These are phyloP conservation scores for Takifugu rubripes DNA, from an alignment of 2,797 vertebrate species.

Conservation along the genomic window DNA sequence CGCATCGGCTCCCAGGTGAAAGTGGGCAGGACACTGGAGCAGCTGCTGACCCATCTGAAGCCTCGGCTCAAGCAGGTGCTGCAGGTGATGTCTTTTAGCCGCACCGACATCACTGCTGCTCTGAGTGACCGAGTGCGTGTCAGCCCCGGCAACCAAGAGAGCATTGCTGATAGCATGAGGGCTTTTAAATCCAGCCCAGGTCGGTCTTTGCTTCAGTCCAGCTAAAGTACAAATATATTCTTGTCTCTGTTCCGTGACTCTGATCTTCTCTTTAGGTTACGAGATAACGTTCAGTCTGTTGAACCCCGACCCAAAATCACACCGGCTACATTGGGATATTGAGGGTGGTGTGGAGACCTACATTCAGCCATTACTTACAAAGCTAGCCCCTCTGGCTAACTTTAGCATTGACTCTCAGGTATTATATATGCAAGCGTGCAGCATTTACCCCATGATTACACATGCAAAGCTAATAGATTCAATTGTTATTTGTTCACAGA, in stretches of 20 bases:
- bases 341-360: constrained; percentile 82
- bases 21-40: constrained; percentile 59
- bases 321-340: constrained; percentile 89
- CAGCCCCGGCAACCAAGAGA: constrained; percentile 73
- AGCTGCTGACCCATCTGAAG: constrained; percentile 71
- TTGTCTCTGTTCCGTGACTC: background rate
- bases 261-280: constrained; percentile 76
- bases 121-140: constrained; percentile 83
- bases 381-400: constrained; percentile 85
- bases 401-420: constrained; percentile 98
- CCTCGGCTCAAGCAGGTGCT: constrained; percentile 74
- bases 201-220: constrained; percentile 49
- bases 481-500: constrained; percentile 69
- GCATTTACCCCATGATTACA: background rate
- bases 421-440: constrained; percentile 15
- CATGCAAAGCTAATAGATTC: background rate
- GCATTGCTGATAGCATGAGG: constrained; percentile 82
- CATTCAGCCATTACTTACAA: constrained; percentile 86
- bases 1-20: constrained; percentile 63
- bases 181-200: constrained; percentile 94
- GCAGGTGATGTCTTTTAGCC: constrained; percentile 87
- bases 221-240: background rate
- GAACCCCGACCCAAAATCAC: constrained; percentile 93
- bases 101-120: constrained; percentile 79
- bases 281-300: constrained; percentile 96